Evolutionary conservation across 2,888 invertebrate genomes (phyloP), one percentile per base, ranked within the genome.

Genomic region (Melieria crassipennis): DNA sequence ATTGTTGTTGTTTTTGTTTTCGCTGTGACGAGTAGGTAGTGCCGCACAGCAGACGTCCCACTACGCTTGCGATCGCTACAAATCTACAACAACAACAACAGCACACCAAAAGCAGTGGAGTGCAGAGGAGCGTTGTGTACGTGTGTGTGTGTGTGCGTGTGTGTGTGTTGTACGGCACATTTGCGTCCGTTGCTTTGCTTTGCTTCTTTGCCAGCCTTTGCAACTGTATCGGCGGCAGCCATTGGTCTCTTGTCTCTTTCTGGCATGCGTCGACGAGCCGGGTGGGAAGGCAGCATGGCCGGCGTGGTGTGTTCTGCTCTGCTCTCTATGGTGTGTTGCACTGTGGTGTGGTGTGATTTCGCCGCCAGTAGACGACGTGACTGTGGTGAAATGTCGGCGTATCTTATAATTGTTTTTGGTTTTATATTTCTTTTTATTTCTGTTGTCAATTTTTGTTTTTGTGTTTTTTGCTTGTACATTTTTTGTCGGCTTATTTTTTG

Each of bases 211-310:
- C 9, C 6, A 11, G 7, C 6, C 43, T 50, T 52, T 64, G 42
- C n/a, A 7, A 7, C 45, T 13, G 16, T 63, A 63, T 42, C 6
- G 13, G 46, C 64, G 78, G 77, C 83, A 76, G 83, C 83, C 84
- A 83, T 83, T 81, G 77, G 76, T 79, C 77, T 79, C 80, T 75
- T 77, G 30, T 84, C 82, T 80, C 81, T 71, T 78, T 83, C 77
- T 48, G 65, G 48, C 79, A 11, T n/a, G 11, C n/a, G 5, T 13
- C 5, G 5, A 52, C 7, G 52, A 52, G 52, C 2, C 30, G 30
- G 30, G 30, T 30, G 30, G 30, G 30, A 52, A 52, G 11, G 3
- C 50, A 52, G 52, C 9, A 52, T 52, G 52, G 52, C 52, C 11
- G 13, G 11, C n/a, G 52, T 52, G 52, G 52, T 52, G 52, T 11